phyloP scores from a whole-genome alignment of 23 tunicate genomes.

The Trididemnum nubilum region DNA sequence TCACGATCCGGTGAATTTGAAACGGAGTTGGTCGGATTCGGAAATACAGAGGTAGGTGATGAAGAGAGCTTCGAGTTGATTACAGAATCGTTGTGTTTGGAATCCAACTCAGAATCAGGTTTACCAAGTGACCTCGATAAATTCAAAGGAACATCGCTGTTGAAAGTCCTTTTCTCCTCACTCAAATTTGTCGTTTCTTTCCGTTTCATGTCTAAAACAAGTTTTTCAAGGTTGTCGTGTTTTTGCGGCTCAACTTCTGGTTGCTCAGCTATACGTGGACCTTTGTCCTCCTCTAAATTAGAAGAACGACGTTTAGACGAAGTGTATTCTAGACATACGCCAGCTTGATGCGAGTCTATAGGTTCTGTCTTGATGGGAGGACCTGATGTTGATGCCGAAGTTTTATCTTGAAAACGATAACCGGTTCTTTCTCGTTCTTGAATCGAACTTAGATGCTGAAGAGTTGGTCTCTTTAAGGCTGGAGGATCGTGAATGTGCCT shows the following conservation, averaged over 20 bases:
- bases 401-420: neutral
- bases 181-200: neutral
- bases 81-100: neutral
- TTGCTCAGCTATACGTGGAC: neutral
- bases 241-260: neutral
- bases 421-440: neutral
- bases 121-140: slow-evolving; percentile 59
- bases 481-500: no score
- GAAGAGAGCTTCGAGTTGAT: neutral
- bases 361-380: neutral
- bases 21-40: neutral
- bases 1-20: neutral
- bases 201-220: neutral
- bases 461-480: neutral
- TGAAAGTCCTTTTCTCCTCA: neutral
- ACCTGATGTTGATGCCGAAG: neutral
- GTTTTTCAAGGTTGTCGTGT: neutral
- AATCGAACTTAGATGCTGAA: neutral
- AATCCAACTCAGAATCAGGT: slow-evolving; percentile 16
- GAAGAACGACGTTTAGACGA: neutral
- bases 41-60: neutral
- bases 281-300: neutral
- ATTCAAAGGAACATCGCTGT: slow-evolving; percentile 57
- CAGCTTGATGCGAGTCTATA: neutral
- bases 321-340: neutral